Base-by-base conservation (phyloP, 2,113 vertebrate genomes). In the Cyanoramphus novaezelandiae region DNA sequence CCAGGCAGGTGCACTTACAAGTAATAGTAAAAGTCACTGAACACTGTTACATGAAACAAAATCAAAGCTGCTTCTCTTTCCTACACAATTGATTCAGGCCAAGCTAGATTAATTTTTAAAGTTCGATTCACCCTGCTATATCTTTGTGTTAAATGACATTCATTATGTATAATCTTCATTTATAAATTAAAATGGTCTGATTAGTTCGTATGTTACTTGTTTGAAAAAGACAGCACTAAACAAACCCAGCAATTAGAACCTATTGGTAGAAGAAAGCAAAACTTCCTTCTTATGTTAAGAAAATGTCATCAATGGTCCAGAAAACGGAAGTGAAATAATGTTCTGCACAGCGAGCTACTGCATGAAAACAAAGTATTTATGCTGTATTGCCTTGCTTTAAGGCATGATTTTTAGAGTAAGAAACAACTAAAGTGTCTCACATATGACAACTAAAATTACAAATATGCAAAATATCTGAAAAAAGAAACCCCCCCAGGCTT, bases 281-380 rank as follows among this genome's bases (percentile, higher is more conserved):
- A 7, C n/a, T 92, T 91, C 41, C 62, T 86, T 83, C 55, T 92
- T 76, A 91, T 62, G 84, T 94, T 76, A 93, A 86, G 35, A 92
- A 92, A 82, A 82, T 65, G 44, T 93, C 65, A 94, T 88, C 90
- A 96, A 72, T 84, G 70, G 37, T 57, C 37, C 91, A 94, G 74
- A 93, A 95, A 95, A 87, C 53, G 18, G 81, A 96, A 96, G 74
- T 82, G 83, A 92, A 89, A 95, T 91, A 28, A 53, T 84, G 77
- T 86, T 96, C 68, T 0, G 3, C 65, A 82, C 47, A 65, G 46
- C n/a, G 62, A 63, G 31, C 28, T 87, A 80, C n/a, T 63, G 69
- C 13, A 70, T 84, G 77, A 96, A 96, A 97, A 96, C 84, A 93
- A 88, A 86, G 41, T 53, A 64, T 89, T 95, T 64, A 44, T 69